phyloP scores from a whole-genome alignment of 37 sponge, comb jelly and placozoan genomes.

The Amphimedon queenslandica region DNA sequence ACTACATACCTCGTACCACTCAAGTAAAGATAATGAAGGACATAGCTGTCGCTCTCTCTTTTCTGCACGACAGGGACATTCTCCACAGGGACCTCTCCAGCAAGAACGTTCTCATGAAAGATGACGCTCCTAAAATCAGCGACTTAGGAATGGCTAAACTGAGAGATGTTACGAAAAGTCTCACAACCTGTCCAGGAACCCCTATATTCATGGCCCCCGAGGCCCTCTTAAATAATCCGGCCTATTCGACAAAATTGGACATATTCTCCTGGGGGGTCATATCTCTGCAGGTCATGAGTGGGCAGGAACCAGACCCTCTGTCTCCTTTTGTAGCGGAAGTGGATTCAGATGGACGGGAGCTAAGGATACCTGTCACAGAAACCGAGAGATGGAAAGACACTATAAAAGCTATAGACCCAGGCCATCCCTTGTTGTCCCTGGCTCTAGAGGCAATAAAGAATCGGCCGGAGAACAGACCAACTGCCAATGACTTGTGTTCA shows the following conservation, averaged over 20 bases:
- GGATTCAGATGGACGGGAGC: background rate
- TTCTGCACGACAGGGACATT: conserved; percentile 40
- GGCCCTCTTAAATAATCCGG: conserved; percentile 30
- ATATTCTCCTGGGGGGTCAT: conserved; percentile 62
- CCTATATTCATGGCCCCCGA: conserved; percentile 69
- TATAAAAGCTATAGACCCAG: background rate
- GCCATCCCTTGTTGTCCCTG: conserved; percentile 10
- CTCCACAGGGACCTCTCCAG: conserved; percentile 58
- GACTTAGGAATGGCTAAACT: conserved; percentile 62
- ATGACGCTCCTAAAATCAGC: conserved; percentile 38
- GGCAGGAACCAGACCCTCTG: conserved; percentile 44
- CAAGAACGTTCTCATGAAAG: conserved; percentile 49
- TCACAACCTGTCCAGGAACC: conserved; percentile 52
- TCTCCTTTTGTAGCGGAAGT: conserved; percentile 1
- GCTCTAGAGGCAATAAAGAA: conserved; percentile 16
- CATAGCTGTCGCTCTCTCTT: conserved; percentile 47
- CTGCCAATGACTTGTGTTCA: background rate
- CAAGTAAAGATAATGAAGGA: conserved; percentile 31
- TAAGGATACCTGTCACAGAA: conserved; percentile 27
- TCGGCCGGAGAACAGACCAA: conserved; percentile 10
- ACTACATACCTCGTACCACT: conserved; percentile 7
- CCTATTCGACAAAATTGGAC: conserved; percentile 46
- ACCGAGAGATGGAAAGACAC: conserved; percentile 20
- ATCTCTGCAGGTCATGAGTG: conserved; percentile 39
- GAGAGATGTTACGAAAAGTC: conserved; percentile 13